These are phyloP conservation scores for zebrafish (Danio rerio) DNA, from an alignment of 2,113 vertebrate species.

Conservation along the genomic window GRCz12tu NC_133180.1:39484001-39484500, in stretches of 20 bases:
- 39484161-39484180: not conserved
- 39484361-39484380: conserved; percentile 38
- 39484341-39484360: conserved; percentile 38
- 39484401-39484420: conserved; percentile 33
- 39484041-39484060: not conserved
- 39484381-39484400: conserved; percentile 46
- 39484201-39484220: conserved; percentile 10
- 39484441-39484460: conserved; percentile 19
- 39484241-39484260: conserved; percentile 27
- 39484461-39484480: not conserved
- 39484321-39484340: conserved; percentile 28
- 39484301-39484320: conserved; percentile 49
- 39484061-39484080: conserved; percentile 58
- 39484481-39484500: conserved; percentile 30
- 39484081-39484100: conserved; percentile 67
- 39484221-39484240: conserved; percentile 6
- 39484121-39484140: not conserved
- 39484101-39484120: conserved; percentile 66
- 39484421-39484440: conserved; percentile 44
- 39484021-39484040: not conserved
- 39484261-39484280: conserved; percentile 43
- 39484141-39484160: not conserved
- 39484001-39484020: not conserved
- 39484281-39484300: conserved; percentile 33
- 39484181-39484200: not conserved